phyloP scores from a whole-genome alignment of 2,888 invertebrate species.

The Hyles lineata region DNA sequence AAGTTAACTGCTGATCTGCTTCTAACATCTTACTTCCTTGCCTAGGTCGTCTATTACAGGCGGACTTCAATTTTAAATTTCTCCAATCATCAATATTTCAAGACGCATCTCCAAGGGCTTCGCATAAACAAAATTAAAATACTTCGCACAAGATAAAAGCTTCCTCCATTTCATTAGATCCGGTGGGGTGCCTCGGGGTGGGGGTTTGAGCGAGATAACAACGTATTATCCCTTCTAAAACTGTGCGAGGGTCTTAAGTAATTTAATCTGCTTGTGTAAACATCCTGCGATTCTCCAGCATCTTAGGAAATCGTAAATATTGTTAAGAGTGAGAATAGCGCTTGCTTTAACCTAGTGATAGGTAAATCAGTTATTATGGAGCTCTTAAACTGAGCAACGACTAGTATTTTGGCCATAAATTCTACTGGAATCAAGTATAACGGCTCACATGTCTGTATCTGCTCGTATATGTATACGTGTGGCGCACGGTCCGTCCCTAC shows the following conservation, averaged over 20 bases:
- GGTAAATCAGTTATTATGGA: not conserved
- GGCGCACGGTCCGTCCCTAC: no score
- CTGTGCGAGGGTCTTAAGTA: constrained; percentile 57
- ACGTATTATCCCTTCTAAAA: constrained; percentile 60
- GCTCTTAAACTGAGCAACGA: no score
- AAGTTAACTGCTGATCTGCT: no score
- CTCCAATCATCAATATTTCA: not conserved
- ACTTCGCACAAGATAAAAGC: constrained; percentile 30
- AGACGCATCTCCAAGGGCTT: not conserved
- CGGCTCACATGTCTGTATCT: no score
- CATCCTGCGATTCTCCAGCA: constrained; percentile 42
- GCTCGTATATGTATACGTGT: no score
- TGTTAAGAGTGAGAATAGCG: constrained; percentile 32
- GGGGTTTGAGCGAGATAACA: constrained; percentile 60
- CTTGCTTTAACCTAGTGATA: constrained; percentile 31
- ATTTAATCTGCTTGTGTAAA: constrained; percentile 60
- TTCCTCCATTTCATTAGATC: constrained; percentile 38
- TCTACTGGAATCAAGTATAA: no score
- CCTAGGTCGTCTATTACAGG: no score
- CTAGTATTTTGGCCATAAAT: no score
- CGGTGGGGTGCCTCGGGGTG: constrained; percentile 47
- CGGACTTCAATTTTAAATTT: not conserved
- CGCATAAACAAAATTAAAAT: constrained; percentile 29
- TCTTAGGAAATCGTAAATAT: constrained; percentile 14
- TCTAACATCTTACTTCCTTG: no score